Conservation (phyloP, 2,888 invertebrate genomes). For the Thymelicus acteon region DNA sequence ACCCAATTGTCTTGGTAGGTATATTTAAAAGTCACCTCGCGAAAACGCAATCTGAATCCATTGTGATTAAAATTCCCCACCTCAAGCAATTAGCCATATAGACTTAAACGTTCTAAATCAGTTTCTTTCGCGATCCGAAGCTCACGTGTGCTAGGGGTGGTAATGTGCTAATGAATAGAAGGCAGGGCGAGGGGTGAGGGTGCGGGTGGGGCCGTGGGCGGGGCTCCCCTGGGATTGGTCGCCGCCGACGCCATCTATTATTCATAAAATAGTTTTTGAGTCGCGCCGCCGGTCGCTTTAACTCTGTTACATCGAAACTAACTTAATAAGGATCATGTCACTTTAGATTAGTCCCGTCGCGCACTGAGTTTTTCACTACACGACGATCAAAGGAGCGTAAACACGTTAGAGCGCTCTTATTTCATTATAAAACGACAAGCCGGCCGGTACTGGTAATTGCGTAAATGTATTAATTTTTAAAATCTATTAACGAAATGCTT, state of each 20-base stretch:
- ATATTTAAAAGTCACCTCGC: not conserved
- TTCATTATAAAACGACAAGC: constrained; percentile 65
- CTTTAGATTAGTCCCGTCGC: constrained; percentile 75
- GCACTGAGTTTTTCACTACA: constrained; percentile 64
- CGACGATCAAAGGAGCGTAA: constrained; percentile 72
- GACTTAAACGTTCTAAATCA: constrained; percentile 61
- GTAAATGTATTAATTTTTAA: constrained; percentile 79
- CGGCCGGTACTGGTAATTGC: constrained; percentile 59
- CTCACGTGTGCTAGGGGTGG: constrained; percentile 74
- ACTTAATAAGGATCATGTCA: constrained; percentile 83
- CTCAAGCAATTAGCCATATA: constrained; percentile 20
- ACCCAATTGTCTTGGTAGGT: no score
- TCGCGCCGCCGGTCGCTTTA: constrained; percentile 79
- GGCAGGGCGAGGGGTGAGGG: constrained; percentile 55
- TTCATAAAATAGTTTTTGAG: constrained; percentile 85
- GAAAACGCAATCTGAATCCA: not conserved
- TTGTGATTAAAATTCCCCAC: constrained; percentile 5
- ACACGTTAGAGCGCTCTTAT: constrained; percentile 62
- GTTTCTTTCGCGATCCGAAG: constrained; percentile 66
- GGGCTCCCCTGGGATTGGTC: constrained; percentile 82
- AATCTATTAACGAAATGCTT: constrained; percentile 75
- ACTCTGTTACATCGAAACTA: constrained; percentile 72
- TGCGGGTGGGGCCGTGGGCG: constrained; percentile 65
- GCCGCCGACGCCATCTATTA: constrained; percentile 81
- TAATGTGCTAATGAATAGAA: constrained; percentile 83